These are phyloP conservation scores for Radopholus similis DNA, from an alignment of 1,140 invertebrate genomes.

Conservation along the genomic window DNA sequence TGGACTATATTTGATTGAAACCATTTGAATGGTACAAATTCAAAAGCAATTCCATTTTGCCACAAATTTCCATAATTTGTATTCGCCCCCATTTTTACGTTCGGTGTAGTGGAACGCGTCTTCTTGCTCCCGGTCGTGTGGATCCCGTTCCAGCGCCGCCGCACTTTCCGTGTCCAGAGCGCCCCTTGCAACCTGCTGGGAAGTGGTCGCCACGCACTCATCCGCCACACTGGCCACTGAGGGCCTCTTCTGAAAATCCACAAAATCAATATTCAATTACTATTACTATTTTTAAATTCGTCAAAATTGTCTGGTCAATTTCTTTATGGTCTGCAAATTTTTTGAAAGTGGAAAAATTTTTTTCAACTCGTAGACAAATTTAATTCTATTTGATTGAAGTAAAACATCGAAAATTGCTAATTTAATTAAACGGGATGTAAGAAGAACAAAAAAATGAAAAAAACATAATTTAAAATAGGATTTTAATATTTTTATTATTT, in stretches of 20 bases:
- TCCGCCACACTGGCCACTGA: slow-evolving; percentile 1
- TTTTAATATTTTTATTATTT: not conserved
- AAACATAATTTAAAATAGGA: not conserved
- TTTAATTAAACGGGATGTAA: no score
- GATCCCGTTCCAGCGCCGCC: slow-evolving; percentile 71
- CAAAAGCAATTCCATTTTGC: no score
- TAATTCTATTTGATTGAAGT: no score
- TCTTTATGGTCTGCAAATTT: no score
- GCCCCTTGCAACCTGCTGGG: not conserved
- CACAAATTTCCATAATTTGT: slow-evolving; percentile 14
- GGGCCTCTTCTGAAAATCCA: slow-evolving; percentile 3
- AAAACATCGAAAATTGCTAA: no score
- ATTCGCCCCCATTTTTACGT: slow-evolving; percentile 68
- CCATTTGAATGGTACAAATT: no score
- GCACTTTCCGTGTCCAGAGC: slow-evolving; percentile 81
- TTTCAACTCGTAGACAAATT: no score
- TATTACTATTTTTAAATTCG: not conserved
- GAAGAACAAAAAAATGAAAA: not conserved
- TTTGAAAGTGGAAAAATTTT: not conserved
- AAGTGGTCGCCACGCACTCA: not conserved
- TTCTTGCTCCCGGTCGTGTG: slow-evolving; percentile 75
- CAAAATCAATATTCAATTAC: not conserved
- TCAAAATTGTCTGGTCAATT: no score
- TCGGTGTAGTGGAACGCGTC: slow-evolving; percentile 85
- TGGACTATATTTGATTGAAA: no score